Evolutionary conservation across 30 jellyfish, hydroid and myxozoan genomes (phyloP), one percentile per base, ranked within the genome.

Genomic region (Cassiopea xamachana): DNA sequence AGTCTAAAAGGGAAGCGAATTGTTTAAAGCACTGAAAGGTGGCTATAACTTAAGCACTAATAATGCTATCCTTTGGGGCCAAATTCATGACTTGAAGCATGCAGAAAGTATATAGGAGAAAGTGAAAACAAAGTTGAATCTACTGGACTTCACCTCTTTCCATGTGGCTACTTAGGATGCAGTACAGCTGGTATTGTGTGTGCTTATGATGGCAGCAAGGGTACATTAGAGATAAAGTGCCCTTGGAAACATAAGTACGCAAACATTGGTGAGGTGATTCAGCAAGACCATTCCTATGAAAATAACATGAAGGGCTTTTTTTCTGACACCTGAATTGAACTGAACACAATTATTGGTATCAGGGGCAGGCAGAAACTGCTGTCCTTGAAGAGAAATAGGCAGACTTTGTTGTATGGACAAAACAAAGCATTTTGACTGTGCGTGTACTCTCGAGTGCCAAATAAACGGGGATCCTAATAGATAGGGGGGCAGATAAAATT

Each of bases 151-250:
- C 58, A 5, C 45, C 87, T 85, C 10, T 71, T 85, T 59, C 93
- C 87, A 1, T 85, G 93, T 85, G 87, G 93, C 3, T 85, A 15
- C 58, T 49, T 85, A 51, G 93, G 93, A 1, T 13, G 86, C 44
- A 85, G 79, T 10, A 79, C 93, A 1, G 87, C 71, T 75, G 93
- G 93, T 1, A 71, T 85, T 7, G 49, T 85, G 19, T 2, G 14
- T 2, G 45, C 75, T 17, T 58, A 70, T 5, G 18, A 46, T 76
- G 15, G 70, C 10, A 46, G 44, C 18, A 6, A 48, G 16, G 85
- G 70, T 44, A 48, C 44, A 46, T 59, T 44, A 46, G 85, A 76
- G 47, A 46, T 76, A 19, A 60, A 76, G 47, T 76, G 85, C 67
- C 85, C 85, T 49, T 80, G 73, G 73, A 59, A 60, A 18, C 60